A percentile compares a stretch with the other conserved stretches of the same genome.
phyloP scores from a whole-genome alignment of 2,888 invertebrate genomes.

The Eupithecia subumbrata region DNA sequence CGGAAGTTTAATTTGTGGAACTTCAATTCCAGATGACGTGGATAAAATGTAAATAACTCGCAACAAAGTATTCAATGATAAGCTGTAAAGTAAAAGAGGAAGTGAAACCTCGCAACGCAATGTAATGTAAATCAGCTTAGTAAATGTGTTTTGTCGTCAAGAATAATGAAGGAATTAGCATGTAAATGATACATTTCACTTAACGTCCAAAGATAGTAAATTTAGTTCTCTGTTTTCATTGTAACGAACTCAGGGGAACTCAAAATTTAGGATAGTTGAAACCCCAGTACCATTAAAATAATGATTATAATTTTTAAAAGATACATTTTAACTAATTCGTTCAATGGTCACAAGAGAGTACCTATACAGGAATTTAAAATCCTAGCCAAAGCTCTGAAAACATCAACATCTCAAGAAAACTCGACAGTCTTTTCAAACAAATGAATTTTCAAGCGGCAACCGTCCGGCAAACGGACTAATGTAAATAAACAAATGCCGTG shows the following conservation, averaged over 20 bases:
- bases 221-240: background rate
- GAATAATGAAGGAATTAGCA: conserved; percentile 18
- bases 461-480: conserved; percentile 42
- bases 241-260: too few relatives aligned
- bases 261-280: background rate
- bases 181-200: conserved; percentile 17
- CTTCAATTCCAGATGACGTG: conserved; percentile 10
- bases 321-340: conserved; percentile 2
- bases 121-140: conserved; percentile 8
- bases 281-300: background rate
- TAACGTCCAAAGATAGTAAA: conserved; percentile 4
- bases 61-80: background rate
- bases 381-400: conserved; percentile 10
- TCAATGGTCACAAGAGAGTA: background rate
- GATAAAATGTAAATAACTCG: conserved; percentile 6
- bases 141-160: conserved; percentile 14
- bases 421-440: conserved; percentile 35
- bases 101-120: background rate
- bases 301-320: background rate
- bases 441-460: conserved; percentile 40
- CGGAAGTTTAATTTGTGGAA: background rate
- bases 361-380: conserved; percentile 17
- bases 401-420: conserved; percentile 17
- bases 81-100: background rate
- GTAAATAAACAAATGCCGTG: conserved; percentile 54